Percentiles rank a stretch among this genome's conserved stretches.
Conservation (phyloP, 2,113 vertebrate genomes). For the Opisthocomus hoazin region DNA sequence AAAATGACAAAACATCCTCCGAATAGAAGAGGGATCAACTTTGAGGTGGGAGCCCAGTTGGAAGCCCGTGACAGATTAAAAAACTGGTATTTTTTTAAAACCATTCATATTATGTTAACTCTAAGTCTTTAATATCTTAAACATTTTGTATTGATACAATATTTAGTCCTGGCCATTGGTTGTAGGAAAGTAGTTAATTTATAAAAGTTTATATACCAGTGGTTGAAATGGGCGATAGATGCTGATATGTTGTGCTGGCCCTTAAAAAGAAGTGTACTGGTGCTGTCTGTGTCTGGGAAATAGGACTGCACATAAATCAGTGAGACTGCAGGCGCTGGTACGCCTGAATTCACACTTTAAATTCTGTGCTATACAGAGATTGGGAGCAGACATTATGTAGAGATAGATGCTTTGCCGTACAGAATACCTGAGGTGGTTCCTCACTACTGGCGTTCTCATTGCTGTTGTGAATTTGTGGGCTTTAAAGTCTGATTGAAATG, state of each 20-base stretch:
- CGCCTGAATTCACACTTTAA: not conserved
- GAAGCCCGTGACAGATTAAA: conserved; percentile 96
- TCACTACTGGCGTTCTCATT: not conserved
- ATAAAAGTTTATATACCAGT: not conserved
- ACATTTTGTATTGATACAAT: conserved; percentile 18
- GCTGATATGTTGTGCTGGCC: not conserved
- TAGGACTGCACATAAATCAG: not conserved
- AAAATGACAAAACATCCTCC: conserved; percentile 98
- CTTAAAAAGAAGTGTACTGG: not conserved
- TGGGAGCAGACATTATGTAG: not conserved
- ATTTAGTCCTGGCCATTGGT: conserved; percentile 11
- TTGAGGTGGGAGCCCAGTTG: conserved; percentile 94
- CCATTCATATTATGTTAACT: conserved; percentile 66
- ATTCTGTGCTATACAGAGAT: not conserved
- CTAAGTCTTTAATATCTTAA: conserved; percentile 49
- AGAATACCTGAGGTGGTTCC: not conserved
- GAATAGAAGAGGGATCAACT: conserved; percentile 91
- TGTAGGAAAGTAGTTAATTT: conserved; percentile 9
- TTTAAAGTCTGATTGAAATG: not conserved
- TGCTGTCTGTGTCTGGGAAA: not conserved
- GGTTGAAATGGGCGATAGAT: not conserved
- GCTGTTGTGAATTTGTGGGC: not conserved
- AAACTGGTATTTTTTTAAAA: conserved; percentile 88
- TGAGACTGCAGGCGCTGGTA: not conserved
- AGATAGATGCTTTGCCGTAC: not conserved